Evolutionary conservation across 2,888 invertebrate species (phyloP).

Genomic region (Carpatolechia fugitivella): DNA sequence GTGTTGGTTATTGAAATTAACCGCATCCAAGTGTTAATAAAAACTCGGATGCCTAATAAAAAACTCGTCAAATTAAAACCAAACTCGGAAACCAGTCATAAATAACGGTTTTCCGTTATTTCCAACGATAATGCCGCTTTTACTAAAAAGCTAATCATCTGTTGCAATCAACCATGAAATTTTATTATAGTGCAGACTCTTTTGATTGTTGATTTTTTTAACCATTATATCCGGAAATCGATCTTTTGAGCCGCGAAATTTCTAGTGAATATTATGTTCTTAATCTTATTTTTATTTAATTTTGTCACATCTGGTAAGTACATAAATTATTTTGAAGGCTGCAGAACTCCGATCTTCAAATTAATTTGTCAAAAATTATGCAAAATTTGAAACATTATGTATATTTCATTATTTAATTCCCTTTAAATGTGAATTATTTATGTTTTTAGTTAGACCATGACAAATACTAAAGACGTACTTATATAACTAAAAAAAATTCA

Average conservation of each 20-base stretch:
- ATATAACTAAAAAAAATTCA: too few species aligned
- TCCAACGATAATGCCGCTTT: slow-evolving; percentile 1
- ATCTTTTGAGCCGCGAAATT: neutral
- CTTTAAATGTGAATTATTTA: too few species aligned
- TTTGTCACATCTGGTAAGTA: slow-evolving; percentile 8
- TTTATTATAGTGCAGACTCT: slow-evolving; percentile 9
- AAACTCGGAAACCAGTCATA: slow-evolving; percentile 18
- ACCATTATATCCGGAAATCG: neutral
- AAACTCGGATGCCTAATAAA: slow-evolving; percentile 15
- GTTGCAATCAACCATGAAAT: slow-evolving; percentile 22
- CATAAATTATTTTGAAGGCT: neutral
- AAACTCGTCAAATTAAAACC: slow-evolving; percentile 16
- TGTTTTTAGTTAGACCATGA: too few species aligned
- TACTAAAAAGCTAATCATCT: slow-evolving; percentile 14
- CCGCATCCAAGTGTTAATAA: neutral
- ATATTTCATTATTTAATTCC: too few species aligned
- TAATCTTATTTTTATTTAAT: neutral
- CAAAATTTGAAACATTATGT: too few species aligned
- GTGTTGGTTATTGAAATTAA: neutral
- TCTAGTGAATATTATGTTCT: neutral
- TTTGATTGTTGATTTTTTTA: slow-evolving; percentile 11
- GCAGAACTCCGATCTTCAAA: too few species aligned
- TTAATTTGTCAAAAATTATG: too few species aligned
- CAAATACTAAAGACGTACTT: too few species aligned
- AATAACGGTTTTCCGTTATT: neutral